Conservation (phyloP, 2,113 vertebrate species). For the Phodopus roborovskii region DNA sequence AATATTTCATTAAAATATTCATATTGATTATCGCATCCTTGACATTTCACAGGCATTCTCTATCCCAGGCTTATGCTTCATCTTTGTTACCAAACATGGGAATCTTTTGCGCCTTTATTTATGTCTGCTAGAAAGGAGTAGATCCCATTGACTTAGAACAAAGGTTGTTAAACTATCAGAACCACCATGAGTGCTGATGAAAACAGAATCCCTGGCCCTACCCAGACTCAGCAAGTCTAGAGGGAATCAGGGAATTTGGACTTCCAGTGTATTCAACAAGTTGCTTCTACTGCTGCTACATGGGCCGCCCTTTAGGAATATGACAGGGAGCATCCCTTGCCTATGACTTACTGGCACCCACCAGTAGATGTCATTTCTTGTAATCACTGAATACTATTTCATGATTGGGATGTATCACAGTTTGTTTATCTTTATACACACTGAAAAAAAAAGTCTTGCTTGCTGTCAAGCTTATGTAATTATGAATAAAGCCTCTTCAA, state of each 20-base stretch:
- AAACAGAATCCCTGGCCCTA: not conserved
- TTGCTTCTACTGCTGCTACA: not conserved
- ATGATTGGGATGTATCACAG: not conserved
- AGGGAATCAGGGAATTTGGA: not conserved
- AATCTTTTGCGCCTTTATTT: not conserved
- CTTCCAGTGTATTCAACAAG: not conserved
- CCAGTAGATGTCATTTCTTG: not conserved
- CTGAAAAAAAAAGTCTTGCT: not conserved
- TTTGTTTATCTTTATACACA: conserved; percentile 7
- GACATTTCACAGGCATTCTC: not conserved
- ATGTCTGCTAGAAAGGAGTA: not conserved
- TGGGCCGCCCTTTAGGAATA: not conserved
- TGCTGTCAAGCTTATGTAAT: not conserved
- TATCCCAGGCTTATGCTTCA: not conserved
- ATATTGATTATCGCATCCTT: not conserved
- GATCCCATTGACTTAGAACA: not conserved
- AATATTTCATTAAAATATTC: not conserved
- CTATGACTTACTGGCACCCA: not conserved
- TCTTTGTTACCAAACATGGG: not conserved
- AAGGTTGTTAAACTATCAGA: not conserved
- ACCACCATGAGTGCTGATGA: not conserved
- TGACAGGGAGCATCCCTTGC: not conserved
- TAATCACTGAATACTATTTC: not conserved
- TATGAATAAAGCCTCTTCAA: conserved; percentile 15
- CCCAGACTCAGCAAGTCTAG: not conserved